Evolutionary conservation across 2,888 invertebrate genomes (phyloP).

Genomic region (Octonoba sinensis): DNA sequence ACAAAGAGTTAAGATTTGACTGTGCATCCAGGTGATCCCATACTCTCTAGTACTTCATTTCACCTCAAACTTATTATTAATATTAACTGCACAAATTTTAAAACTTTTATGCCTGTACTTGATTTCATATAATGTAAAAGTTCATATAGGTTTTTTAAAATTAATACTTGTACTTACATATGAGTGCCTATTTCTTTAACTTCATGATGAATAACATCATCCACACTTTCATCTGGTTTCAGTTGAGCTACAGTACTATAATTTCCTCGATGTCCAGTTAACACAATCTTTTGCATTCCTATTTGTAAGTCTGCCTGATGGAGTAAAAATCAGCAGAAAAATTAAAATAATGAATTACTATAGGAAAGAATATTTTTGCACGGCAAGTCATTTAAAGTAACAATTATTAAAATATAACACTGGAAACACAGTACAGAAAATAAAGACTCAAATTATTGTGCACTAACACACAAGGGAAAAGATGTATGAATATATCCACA

Average conservation of each 20-base stretch:
- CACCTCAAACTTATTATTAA: too few relatives aligned
- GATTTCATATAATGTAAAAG: too few relatives aligned
- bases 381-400: neutral
- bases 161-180: constrained; percentile 82
- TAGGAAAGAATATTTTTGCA: neutral
- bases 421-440: too few relatives aligned
- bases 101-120: too few relatives aligned
- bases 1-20: too few relatives aligned
- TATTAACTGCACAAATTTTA: too few relatives aligned
- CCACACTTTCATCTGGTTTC: constrained; percentile 85
- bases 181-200: constrained; percentile 99
- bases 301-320: constrained; percentile 91
- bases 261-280: constrained; percentile 77
- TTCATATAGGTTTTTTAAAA: too few relatives aligned
- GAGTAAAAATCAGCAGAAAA: neutral
- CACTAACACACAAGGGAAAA: too few relatives aligned
- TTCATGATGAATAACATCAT: constrained; percentile 97
- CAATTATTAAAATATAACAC: neutral
- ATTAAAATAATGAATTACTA: neutral
- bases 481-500: too few relatives aligned
- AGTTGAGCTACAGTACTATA: constrained; percentile 76
- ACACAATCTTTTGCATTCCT: constrained; percentile 84
- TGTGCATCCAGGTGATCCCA: too few relatives aligned
- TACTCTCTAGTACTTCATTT: too few relatives aligned
- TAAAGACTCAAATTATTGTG: too few relatives aligned